A percentile compares a stretch with the other conserved stretches of the same genome.
Evolutionary conservation across 2,797 vertebrate genomes (phyloP).

Genomic region (Natrix natrix): DNA sequence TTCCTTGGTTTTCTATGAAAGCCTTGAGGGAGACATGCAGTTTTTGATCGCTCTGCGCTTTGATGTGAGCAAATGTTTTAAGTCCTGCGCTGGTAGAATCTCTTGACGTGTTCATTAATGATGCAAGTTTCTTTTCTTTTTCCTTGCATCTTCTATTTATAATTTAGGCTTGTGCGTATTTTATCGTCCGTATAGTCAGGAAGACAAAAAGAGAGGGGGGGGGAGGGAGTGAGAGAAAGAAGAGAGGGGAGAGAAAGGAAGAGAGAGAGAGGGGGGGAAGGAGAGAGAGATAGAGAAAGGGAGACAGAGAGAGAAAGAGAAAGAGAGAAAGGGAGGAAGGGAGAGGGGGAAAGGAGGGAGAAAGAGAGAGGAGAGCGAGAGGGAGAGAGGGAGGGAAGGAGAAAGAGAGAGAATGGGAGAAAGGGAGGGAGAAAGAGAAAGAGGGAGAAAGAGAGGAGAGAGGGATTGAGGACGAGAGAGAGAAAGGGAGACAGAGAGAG

Average conservation of each 20-base stretch:
- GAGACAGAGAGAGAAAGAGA: no score
- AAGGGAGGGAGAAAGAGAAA: fast-evolving
- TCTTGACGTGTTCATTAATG: constrained; percentile 60
- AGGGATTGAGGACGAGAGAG: no score
- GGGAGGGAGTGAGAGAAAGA: constrained; percentile 12
- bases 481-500: no score
- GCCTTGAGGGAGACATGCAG: constrained; percentile 60
- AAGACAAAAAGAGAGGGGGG: constrained; percentile 9
- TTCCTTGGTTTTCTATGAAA: constrained; percentile 47
- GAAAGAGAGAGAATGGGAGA: no score
- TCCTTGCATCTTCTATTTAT: constrained; percentile 53
- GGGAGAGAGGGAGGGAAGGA: no score
- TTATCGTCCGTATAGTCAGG: constrained; percentile 36
- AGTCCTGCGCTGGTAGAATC: constrained; percentile 59
- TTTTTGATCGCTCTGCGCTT: constrained; percentile 63
- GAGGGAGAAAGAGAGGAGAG: no score
- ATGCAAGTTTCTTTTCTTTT: constrained; percentile 59
- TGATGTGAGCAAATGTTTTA: constrained; percentile 69
- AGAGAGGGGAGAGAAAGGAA: no score
- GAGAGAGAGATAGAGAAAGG: no score
- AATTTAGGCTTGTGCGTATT: constrained; percentile 35
- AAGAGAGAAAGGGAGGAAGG: no score
- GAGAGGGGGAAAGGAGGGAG: no score
- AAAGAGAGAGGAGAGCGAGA: fast-evolving
- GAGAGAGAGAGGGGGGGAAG: fast-evolving